Evolutionary conservation across 2,797 vertebrate genomes (phyloP), one percentile per base, ranked within the genome.

Genomic region (Catamblyrhynchus diadema): DNA sequence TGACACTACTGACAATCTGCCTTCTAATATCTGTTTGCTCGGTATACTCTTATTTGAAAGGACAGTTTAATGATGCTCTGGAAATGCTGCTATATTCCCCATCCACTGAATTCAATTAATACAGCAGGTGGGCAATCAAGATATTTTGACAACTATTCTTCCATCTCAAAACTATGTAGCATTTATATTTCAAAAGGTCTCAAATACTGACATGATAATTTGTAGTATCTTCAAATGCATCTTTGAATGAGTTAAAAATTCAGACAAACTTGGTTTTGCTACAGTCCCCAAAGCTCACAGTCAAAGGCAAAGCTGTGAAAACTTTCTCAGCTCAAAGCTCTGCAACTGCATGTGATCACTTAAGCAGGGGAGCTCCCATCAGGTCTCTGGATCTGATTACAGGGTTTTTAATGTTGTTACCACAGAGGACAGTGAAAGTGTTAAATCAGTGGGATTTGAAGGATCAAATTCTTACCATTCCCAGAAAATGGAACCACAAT

Each of bases 141-240:
- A 64, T 84, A 92, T 24, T 88, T 69, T 81, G 82, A 91, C 69
- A 95, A 71, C 50, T 86, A 21, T 75, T 88, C 51, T 92, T 94
- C 86, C 27, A 32, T 28, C 75, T 86, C 54, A 86, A 77, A 95
- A 81, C 45, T 19, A 28, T 2, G 64, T 18, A 84, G 70, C 78
- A 77, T 62, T 88, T 66, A 51, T 78, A 66, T 56, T 91, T 19
- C n/a, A 37, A 81, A 64, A 89, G 10, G 51, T 42, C 72, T 88
- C n/a, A 90, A 59, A 95, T 33, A 59, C 47, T 83, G 82, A 83
- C 14, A 19, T 0, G 65, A 18, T 86, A 47, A 92, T 78, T 88
- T 74, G 35, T 28, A 72, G 22, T 69, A 64, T n/a, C 61, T 47
- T 81, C 48, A 48, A 91, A 77, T 59, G 50, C 39, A 35, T 54